Base-by-base conservation (phyloP, 2,888 invertebrate genomes). In the Isoperla grammatica region DNA sequence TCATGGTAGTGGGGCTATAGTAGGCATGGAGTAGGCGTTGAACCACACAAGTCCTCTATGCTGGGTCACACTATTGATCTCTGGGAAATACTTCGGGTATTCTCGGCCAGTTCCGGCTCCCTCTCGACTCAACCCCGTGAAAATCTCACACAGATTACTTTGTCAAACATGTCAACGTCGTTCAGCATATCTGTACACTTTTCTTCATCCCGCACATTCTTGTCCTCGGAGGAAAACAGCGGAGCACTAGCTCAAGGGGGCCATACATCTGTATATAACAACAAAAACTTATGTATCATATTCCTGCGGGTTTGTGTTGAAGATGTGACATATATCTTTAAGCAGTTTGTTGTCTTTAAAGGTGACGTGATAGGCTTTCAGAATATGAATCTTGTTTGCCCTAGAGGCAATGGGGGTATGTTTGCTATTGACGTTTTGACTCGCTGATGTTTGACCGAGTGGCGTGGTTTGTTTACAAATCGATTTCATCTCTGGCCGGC, bases 121-220 rank as follows among this genome's bases (percentile, higher is more conserved):
- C 53, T 17, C 35, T 35, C 49, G 11, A 40, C 40, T 15, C 40
- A 40, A 12, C 40, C 40, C 12, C 40, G 40, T 15, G 15, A 12
- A 53, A 53, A 53, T 53, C 53, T 53, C 53, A 17, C 37, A 39
- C 53, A 39, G 53, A 53, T 53, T 53, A 53, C 53, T 53, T 53
- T 53, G 53, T 53, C 53, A 53, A 53, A 53, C 37, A 53, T 53
- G 53, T 53, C 53, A 53, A 37, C 37, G 53, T 53, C 53, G 53
- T 53, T 37, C 39, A 53, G 37, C 49, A 49, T 49, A 49, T 49
- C 49, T 49, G 22, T 49, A 49, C 49, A 49, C 49, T 49, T n/a
- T 49, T 49, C 49, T 49, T 29, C 49, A 29, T 49, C 29, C 35
- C 49, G 22, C 29, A 49, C 49, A 49, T 49, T 29, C 29, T 49